phyloP scores from a whole-genome alignment of 2,797 vertebrate genomes.

The Ataeniobius toweri region DNA sequence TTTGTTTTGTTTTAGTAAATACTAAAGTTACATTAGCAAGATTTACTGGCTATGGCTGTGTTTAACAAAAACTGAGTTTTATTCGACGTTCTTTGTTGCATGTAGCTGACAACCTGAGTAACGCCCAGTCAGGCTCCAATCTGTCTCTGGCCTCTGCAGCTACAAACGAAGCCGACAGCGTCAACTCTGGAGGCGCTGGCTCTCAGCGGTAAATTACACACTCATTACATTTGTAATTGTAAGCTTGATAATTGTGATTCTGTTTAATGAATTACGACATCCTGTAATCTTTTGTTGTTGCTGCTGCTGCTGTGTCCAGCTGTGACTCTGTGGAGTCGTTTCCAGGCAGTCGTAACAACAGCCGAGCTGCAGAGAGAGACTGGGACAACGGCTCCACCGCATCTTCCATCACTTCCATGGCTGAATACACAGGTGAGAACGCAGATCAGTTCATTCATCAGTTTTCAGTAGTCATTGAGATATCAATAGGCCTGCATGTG shows the following conservation, averaged over 20 bases:
- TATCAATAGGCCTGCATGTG: background rate
- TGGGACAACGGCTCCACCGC: conserved; percentile 98
- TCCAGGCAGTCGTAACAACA: conserved; percentile 89
- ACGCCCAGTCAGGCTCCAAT: conserved; percentile 93
- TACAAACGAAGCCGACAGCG: conserved; percentile 94
- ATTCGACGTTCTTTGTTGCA: conserved; percentile 6
- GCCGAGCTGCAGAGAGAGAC: conserved; percentile 90
- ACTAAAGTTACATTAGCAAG: background rate
- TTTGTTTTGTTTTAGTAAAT: background rate
- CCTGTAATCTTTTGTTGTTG: background rate
- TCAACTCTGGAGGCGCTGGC: conserved; percentile 90
- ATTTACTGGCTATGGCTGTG: no score
- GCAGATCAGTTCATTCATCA: background rate
- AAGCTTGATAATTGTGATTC: background rate
- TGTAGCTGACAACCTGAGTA: conserved; percentile 90
- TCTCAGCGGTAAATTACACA: conserved; percentile 85
- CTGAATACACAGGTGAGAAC: conserved; percentile 91
- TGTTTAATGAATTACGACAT: background rate
- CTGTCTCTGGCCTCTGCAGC: conserved; percentile 93
- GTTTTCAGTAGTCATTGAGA: background rate
- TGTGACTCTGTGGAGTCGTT: conserved; percentile 92
- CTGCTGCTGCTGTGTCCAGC: conserved; percentile 47
- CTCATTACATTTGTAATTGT: background rate
- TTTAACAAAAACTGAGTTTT: background rate
- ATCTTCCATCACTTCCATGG: conserved; percentile 95